phyloP scores from a whole-genome alignment of 2,888 invertebrate genomes.

The Eurois occulta region DNA sequence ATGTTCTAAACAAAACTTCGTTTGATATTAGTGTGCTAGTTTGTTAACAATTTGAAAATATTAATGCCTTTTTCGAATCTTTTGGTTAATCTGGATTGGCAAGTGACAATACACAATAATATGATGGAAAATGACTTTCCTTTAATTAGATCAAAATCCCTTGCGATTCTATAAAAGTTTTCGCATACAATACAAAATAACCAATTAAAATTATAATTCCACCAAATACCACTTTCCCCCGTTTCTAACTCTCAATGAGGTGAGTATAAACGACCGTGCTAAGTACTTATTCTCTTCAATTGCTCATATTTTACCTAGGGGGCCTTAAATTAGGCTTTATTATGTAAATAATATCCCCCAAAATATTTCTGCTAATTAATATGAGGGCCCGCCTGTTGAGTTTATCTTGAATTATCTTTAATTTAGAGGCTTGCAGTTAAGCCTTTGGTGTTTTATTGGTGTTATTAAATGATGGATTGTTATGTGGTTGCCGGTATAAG shows the following conservation, averaged over 20 bases:
- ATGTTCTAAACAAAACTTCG: background rate
- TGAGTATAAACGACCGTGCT: constrained; percentile 74
- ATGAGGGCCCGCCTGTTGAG: constrained; percentile 81
- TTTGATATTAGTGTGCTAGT: background rate
- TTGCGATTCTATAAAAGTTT: background rate
- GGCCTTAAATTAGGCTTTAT: constrained; percentile 89
- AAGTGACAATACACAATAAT: background rate
- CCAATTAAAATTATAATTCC: constrained; percentile 30
- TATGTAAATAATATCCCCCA: constrained; percentile 89
- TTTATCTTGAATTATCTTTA: constrained; percentile 74
- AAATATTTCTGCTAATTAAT: constrained; percentile 89
- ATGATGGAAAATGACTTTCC: background rate
- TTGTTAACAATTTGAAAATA: background rate
- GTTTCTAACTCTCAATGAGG: constrained; percentile 61
- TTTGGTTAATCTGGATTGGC: background rate
- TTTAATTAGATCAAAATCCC: background rate
- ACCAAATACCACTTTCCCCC: constrained; percentile 25
- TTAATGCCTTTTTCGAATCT: background rate
- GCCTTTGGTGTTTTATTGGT: constrained; percentile 56
- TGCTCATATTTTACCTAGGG: constrained; percentile 88
- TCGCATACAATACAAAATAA: constrained; percentile 10
- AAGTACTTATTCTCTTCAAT: constrained; percentile 86
- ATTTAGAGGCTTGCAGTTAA: constrained; percentile 69
- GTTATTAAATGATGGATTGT: constrained; percentile 34
- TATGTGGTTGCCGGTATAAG: background rate